phyloP scores from a whole-genome alignment of 2,888 invertebrate genomes.

The Trissolcus japonicus region DNA sequence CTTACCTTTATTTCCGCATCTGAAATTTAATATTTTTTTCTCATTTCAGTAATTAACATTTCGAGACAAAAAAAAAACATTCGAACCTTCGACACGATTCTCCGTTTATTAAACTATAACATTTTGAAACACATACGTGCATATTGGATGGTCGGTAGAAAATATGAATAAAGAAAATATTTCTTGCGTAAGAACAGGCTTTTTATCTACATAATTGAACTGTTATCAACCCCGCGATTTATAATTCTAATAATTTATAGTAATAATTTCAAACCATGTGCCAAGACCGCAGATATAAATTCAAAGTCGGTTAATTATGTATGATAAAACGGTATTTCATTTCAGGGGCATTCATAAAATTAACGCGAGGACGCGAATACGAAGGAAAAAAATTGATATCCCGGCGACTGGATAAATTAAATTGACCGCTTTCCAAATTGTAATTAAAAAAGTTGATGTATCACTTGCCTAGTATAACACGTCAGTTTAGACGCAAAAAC shows the following conservation, averaged over 20 bases:
- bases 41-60: too few relatives aligned
- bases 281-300: conserved; percentile 2
- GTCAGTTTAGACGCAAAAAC: too few relatives aligned
- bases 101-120: conserved; percentile 34
- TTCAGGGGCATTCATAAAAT: neutral
- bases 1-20: neutral
- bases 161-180: neutral
- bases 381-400: too few relatives aligned
- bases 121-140: conserved; percentile 28
- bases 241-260: conserved; percentile 2
- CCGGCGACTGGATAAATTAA: too few relatives aligned
- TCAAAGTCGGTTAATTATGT: conserved; percentile 3
- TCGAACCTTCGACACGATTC: conserved; percentile 39
- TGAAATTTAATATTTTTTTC: too few relatives aligned
- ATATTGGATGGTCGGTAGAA: conserved; percentile 5
- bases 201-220: conserved; percentile 4
- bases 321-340: neutral
- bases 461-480: too few relatives aligned
- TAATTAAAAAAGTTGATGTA: too few relatives aligned
- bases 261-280: conserved; percentile 1
- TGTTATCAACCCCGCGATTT: neutral
- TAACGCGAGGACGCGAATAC: neutral
- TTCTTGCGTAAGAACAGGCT: neutral
- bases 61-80: conserved; percentile 8
- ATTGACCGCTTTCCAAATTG: too few relatives aligned